A percentile compares a stretch with the other conserved stretches of the same genome.
phyloP scores from a whole-genome alignment of 1,140 invertebrate species.

The Ectropis grisescens region DNA sequence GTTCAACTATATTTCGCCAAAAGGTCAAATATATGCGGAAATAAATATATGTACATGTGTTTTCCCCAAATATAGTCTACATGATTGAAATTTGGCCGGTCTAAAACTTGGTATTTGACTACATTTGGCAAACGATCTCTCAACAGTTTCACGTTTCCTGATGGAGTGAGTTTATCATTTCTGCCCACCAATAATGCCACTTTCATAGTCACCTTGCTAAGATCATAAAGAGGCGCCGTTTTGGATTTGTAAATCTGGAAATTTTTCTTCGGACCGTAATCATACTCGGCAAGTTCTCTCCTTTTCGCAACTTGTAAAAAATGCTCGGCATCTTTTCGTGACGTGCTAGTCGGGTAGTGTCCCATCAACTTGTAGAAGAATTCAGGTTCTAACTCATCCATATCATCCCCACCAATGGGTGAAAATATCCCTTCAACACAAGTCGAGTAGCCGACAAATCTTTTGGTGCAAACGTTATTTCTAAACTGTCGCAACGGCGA shows the following conservation, averaged over 20 bases:
- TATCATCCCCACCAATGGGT: constrained; percentile 9
- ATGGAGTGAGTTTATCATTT: constrained; percentile 71
- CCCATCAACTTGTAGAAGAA: constrained; percentile 7
- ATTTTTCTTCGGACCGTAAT: constrained; percentile 66
- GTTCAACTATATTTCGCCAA: constrained; percentile 13
- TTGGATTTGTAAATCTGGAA: constrained; percentile 52
- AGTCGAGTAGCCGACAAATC: constrained; percentile 10
- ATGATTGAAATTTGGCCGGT: constrained; percentile 17
- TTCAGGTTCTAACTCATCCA: constrained; percentile 9
- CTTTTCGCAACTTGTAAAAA: constrained; percentile 66
- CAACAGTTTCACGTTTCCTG: constrained; percentile 68
- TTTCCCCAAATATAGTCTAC: constrained; percentile 15
- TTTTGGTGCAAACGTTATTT: constrained; percentile 13
- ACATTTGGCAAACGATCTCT: constrained; percentile 52
- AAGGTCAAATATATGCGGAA: constrained; percentile 22
- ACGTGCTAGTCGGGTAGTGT: constrained; percentile 36
- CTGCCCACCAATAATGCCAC: constrained; percentile 69
- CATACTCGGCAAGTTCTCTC: constrained; percentile 42
- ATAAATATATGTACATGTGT: constrained; percentile 52
- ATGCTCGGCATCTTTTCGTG: constrained; percentile 77
- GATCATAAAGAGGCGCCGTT: constrained; percentile 67
- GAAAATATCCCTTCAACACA: constrained; percentile 10
- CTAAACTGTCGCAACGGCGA: constrained; percentile 3
- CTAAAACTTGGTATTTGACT: constrained; percentile 7
- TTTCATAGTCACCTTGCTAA: constrained; percentile 67